Evolutionary conservation across 2,113 vertebrate genomes (phyloP).

Genomic region (Bubo scandiacus): DNA sequence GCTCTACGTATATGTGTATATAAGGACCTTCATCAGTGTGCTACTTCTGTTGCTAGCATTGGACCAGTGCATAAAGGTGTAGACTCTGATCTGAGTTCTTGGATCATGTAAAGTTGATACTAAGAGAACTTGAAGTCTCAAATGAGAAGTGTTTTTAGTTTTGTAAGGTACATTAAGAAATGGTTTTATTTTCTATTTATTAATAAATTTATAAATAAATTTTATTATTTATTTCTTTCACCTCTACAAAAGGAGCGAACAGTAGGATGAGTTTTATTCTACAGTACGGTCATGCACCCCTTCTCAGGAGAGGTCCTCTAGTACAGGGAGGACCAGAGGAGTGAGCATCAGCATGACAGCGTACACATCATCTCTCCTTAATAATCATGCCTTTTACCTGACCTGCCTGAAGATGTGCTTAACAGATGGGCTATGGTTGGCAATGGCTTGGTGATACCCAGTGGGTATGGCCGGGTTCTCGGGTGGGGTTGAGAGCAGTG

Average conservation of each 20-base stretch:
- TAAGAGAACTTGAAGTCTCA: not conserved
- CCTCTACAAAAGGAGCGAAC: not conserved
- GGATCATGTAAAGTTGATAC: not conserved
- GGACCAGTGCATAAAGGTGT: not conserved
- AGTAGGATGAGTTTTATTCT: not conserved
- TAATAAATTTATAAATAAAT: not conserved
- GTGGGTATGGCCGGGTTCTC: not conserved
- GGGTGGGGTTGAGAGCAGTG: not conserved
- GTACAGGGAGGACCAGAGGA: not conserved
- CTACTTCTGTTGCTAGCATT: not conserved
- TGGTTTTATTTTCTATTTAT: not conserved
- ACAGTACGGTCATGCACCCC: not conserved
- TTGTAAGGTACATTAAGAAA: not conserved
- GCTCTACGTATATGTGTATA: accelerated
- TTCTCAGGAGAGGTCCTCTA: not conserved
- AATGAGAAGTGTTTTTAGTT: not conserved
- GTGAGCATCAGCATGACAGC: not conserved
- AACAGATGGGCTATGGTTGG: not conserved
- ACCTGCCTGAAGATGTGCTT: not conserved
- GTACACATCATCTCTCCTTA: accelerated
- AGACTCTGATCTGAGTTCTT: not conserved
- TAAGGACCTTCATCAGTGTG: not conserved
- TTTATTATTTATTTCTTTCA: not conserved
- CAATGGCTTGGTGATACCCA: not conserved
- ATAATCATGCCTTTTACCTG: not conserved